Conservation (phyloP, 2,797 vertebrate genomes). For the Geotrypetes seraphini region DNA sequence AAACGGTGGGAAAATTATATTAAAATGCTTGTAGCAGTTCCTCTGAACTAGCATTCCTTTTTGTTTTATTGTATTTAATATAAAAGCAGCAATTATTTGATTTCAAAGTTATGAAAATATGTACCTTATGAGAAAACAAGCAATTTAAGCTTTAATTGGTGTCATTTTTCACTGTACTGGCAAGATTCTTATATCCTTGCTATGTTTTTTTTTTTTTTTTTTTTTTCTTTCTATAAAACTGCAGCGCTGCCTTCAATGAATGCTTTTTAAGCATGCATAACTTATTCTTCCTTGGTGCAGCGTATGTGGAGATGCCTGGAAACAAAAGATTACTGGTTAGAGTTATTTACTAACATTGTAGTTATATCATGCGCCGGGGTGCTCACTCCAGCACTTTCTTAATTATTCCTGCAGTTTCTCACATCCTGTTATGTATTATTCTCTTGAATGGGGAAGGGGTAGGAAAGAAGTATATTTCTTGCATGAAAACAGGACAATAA, state of each 20-base stretch:
- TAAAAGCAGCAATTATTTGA: constrained; percentile 97
- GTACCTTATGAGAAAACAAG: constrained; percentile 98
- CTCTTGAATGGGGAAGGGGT: too few relatives aligned
- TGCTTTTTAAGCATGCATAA: constrained; percentile 65
- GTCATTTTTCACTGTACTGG: constrained; percentile 89
- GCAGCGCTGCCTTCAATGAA: constrained; percentile 87
- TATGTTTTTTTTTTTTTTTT: too few relatives aligned
- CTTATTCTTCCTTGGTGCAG: constrained; percentile 66
- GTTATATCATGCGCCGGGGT: constrained; percentile 58
- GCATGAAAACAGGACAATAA: constrained; percentile 28
- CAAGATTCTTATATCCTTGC: constrained; percentile 92
- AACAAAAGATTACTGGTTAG: constrained; percentile 60
- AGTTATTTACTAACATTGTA: constrained; percentile 64
- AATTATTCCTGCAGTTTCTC: constrained; percentile 57
- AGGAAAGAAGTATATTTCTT: constrained; percentile 11
- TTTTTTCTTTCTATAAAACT: constrained; percentile 88
- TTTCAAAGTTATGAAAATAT: constrained; percentile 98
- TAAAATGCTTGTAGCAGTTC: constrained; percentile 89
- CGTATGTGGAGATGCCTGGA: constrained; percentile 55
- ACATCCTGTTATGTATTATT: constrained; percentile 48
- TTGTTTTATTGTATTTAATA: constrained; percentile 92
- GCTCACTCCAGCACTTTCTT: constrained; percentile 43
- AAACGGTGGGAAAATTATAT: constrained; percentile 75
- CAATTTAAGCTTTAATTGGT: constrained; percentile 96
- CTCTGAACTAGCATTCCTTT: constrained; percentile 80